Evolutionary conservation across 2,888 invertebrate genomes (phyloP).

Genomic region (Azorinus chamasolen): DNA sequence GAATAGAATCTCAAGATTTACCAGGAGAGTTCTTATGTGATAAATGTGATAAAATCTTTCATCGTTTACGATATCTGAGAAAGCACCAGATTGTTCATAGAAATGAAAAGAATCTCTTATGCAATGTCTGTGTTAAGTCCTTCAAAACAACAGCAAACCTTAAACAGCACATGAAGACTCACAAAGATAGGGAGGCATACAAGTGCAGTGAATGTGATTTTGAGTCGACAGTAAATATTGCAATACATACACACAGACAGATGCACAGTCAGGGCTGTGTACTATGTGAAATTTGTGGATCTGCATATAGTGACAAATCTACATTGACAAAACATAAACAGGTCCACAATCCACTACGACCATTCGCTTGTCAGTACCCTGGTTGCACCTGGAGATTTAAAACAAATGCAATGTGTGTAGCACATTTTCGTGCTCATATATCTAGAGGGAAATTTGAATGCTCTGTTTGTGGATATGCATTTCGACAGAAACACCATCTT

Average conservation of each 20-base stretch:
- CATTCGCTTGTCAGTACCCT: slow-evolving; percentile 80
- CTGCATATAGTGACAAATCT: slow-evolving; percentile 82
- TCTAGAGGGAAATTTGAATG: slow-evolving; percentile 81
- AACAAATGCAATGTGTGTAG: slow-evolving; percentile 81
- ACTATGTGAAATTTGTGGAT: slow-evolving; percentile 83
- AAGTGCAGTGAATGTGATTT: slow-evolving; percentile 83
- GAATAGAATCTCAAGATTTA: slow-evolving; percentile 78
- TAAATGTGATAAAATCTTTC: slow-evolving; percentile 81
- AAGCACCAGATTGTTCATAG: slow-evolving; percentile 77
- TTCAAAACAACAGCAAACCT: slow-evolving; percentile 82
- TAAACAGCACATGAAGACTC: slow-evolving; percentile 75
- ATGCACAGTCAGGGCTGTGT: slow-evolving; percentile 81
- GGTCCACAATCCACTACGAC: slow-evolving; percentile 82
- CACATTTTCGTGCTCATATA: slow-evolving; percentile 80
- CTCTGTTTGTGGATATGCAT: slow-evolving; percentile 79
- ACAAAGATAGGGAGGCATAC: slow-evolving; percentile 73
- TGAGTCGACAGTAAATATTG: slow-evolving; percentile 76
- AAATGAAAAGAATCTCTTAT: slow-evolving; percentile 75
- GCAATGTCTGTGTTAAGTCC: slow-evolving; percentile 82
- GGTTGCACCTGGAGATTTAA: slow-evolving; percentile 84
- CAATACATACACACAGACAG: slow-evolving; percentile 83
- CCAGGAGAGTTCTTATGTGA: slow-evolving; percentile 76
- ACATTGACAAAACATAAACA: slow-evolving; percentile 83
- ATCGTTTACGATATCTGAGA: slow-evolving; percentile 77
- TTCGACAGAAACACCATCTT: slow-evolving; percentile 84